These are phyloP conservation scores for Tachystola acroxantha DNA, from an alignment of 2,888 invertebrate species.

Conservation along the genomic window DNA sequence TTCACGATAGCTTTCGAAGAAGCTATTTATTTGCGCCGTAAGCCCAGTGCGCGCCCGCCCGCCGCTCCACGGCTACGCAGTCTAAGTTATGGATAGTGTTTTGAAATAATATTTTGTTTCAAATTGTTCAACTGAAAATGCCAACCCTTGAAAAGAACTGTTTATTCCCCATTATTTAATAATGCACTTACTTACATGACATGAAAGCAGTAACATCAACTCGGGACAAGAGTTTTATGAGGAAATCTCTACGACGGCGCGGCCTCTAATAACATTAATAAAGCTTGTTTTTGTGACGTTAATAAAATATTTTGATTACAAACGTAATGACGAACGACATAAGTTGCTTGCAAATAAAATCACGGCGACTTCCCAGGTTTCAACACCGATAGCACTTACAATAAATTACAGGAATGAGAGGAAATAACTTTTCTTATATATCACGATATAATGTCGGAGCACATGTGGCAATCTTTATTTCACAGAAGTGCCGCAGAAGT, in stretches of 20 bases:
- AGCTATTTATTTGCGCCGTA: conserved; percentile 70
- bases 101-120: conserved; percentile 21
- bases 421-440: conserved; percentile 49
- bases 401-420: conserved; percentile 48
- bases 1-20: conserved; percentile 72
- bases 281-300: conserved; percentile 7
- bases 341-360: conserved; percentile 40
- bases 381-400: conserved; percentile 35
- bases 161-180: too few relatives aligned
- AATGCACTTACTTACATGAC: too few relatives aligned
- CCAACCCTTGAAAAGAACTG: too few relatives aligned
- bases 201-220: too few relatives aligned
- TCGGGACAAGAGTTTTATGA: too few relatives aligned
- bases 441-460: conserved; percentile 51
- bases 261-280: conserved; percentile 4
- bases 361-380: conserved; percentile 26
- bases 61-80: conserved; percentile 31
- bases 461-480: conserved; percentile 63
- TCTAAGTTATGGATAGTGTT: conserved; percentile 35
- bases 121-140: neutral
- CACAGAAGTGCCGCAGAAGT: conserved; percentile 54
- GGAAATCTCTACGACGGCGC: too few relatives aligned
- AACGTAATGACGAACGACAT: conserved; percentile 28
- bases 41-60: conserved; percentile 40
- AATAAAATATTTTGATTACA: conserved; percentile 18